Base-by-base conservation (phyloP, 2,797 vertebrate species). In the Notamacropus eugenii region DNA sequence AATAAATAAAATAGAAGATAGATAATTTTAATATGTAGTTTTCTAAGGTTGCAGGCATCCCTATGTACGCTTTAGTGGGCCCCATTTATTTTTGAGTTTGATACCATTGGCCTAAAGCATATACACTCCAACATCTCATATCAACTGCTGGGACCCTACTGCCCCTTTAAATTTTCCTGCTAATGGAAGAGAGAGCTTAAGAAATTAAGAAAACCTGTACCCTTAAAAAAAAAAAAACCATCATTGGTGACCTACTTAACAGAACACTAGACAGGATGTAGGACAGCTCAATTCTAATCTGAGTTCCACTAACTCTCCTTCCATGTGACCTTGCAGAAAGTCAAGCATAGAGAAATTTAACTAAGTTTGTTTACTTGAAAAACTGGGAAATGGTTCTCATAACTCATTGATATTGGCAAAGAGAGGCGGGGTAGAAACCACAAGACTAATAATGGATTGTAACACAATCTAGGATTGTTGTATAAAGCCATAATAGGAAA, bases 161-260 rank as follows among this genome's bases (percentile, higher is more conserved):
- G 22, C 5, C 14, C 5, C 54, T 92, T 58, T 34, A 34, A 92
- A 82, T 93, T 34, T 93, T 90, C 52, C 31, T 93, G 56, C 92
- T n/a, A 31, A 96, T 93, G 56, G 13, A 97, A 96, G 62, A 29
- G 59, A 93, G 52, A 91, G 52, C 29, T n/a, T 55, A 55, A 91
- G 52, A 87, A 87, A 94, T 92, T 93, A 62, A 27, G 14, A 62
- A 97, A 95, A 91, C 6, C n/a, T 54, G 28, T 55, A 57, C 67
- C 96, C 82, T 93, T 91, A 94, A 95, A 58, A 87, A 50, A 82
- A 67, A 82, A 40, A 57, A 96, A 96, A 95, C 74, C 59, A 94
- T 40, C 29, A 55, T 29, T 90, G 96, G 31, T 52, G 93, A 54
- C 90, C 50, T 54, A 91, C 50, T 91, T 54, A 54, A 56, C 58